Evolutionary conservation across 2,113 vertebrate species (phyloP), one percentile per base, ranked within the genome.

Genomic region (Brachyistius frenatus): DNA sequence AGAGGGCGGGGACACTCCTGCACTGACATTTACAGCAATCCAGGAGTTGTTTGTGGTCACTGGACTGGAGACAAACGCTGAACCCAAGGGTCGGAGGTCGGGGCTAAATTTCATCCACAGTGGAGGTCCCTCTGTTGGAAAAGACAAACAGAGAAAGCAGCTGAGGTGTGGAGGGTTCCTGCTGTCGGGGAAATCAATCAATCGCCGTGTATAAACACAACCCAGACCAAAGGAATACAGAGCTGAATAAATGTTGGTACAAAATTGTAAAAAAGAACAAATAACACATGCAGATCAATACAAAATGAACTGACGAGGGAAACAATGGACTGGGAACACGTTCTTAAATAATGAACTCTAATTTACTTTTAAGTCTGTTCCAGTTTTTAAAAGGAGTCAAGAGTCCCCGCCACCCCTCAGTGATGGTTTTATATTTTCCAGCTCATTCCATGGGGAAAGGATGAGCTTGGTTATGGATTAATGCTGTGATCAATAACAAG

Each of bases 381-480:
- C 88, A 92, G 93, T 93, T 95, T 95, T 96, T 95, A 67, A 95
- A 95, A 92, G 90, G 79, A 96, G 95, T 96, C 95, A 95, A 96
- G 95, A 96, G 95, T 96, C 94, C 94, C 57, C 89, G n/a, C 94
- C 90, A 93, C 94, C 23, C 23, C 23, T 23, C 23, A 93, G 95
- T 96, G 96, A 96, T 96, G 92, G 93, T 78, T 88, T 91, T 96
- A 96, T 96, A 95, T 94, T 87, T 96, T 93, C 86, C 93, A 93
- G 88, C 94, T 94, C 93, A 84, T 96, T 96, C 94, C 94, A 88
- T 88, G 83, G 95, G 95, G 94, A 95, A 91, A 93, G 94, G 94
- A 95, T 95, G 96, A 94, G 95, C 95, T 95, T 95, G 94, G 96
- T 96, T 97, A 98, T 98, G 96, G 97, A 99, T 98, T 98, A 98